Evolutionary conservation across 2,888 invertebrate genomes (phyloP), one percentile per base, ranked within the genome.

Genomic region (Sceliomorpha sp.): DNA sequence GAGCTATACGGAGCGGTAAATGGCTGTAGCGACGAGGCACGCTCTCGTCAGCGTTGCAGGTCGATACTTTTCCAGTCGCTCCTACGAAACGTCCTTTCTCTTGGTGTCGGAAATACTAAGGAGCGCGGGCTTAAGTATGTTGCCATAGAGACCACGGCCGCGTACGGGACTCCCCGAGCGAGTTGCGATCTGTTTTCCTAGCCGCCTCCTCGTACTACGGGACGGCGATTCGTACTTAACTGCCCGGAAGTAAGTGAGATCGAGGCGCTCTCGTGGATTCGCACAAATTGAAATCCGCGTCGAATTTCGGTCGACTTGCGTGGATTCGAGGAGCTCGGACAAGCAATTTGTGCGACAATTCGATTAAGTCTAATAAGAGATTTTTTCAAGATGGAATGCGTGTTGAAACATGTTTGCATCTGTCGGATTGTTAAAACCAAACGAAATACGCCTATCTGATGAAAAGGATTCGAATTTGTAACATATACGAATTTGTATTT

Each of bases 41-140:
- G 7, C 29, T 9, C 29, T 29, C 8, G 20, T 34, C 15, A 29
- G 24, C 26, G 10, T 2, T 10, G 9, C 31, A 36, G 56, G 29
- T 60, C 70, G 66, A 66, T 70, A 66, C 66, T 66, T 70, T 66
- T 56, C 39, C 59, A 50, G 42, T 45, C 27, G 50, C 27, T 39
- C 26, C 45, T 42, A 45, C 32, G 32, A 58, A 59, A 56, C 62
- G 62, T 67, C 58, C 72, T 64, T 36, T 47, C 48, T 67, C 13
- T 13, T 42, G 53, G 26, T 74, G 70, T 71, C 76, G 70, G 73
- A 80, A 77, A 82, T 81, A 78, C 81, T 78, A 75, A 78, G 79
- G 78, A 69, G 74, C 74, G 73, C 80, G 74, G 74, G 73, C 80
- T 82, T 77, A 76, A 78, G 72, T 71, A 76, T 76, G 82, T 82